phyloP scores from a whole-genome alignment of 35 echinoderm and acorn worm genomes.

The Lytechinus variegatus region DNA sequence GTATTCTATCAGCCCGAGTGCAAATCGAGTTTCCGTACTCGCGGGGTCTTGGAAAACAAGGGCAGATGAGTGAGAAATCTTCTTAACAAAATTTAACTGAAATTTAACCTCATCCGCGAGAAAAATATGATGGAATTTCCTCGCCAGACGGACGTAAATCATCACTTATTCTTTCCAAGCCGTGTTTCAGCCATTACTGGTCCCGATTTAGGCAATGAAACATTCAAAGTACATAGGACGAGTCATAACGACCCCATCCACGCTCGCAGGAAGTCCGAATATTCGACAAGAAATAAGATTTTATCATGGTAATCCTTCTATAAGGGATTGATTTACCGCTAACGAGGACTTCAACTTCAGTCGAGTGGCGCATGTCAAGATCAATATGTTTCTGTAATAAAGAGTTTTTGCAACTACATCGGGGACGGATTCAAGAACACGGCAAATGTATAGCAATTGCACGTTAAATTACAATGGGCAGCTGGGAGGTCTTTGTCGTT shows the following conservation, averaged over 20 bases:
- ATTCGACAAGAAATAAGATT: neutral
- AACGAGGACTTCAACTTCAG: neutral
- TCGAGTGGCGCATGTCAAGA: neutral
- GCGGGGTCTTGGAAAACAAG: neutral
- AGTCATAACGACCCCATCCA: neutral
- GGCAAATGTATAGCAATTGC: no score
- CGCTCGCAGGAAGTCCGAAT: neutral
- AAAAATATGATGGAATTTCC: slow-evolving; percentile 6
- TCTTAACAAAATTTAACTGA: neutral
- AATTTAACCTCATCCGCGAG: neutral
- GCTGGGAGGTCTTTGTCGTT: no score
- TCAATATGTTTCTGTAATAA: neutral
- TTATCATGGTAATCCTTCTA: slow-evolving; percentile 4
- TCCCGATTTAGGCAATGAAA: neutral
- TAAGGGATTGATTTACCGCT: neutral
- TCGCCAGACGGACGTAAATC: neutral
- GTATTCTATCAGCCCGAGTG: neutral
- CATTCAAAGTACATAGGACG: neutral
- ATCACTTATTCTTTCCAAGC: neutral
- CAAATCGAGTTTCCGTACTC: neutral
- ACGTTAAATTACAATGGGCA: no score
- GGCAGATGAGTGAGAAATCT: neutral
- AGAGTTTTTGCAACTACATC: no score
- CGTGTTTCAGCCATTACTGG: neutral
- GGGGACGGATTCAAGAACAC: no score